Evolutionary conservation across 2,888 invertebrate species (phyloP), one percentile per base, ranked within the genome.

Genomic region (Nomada goodeniana): DNA sequence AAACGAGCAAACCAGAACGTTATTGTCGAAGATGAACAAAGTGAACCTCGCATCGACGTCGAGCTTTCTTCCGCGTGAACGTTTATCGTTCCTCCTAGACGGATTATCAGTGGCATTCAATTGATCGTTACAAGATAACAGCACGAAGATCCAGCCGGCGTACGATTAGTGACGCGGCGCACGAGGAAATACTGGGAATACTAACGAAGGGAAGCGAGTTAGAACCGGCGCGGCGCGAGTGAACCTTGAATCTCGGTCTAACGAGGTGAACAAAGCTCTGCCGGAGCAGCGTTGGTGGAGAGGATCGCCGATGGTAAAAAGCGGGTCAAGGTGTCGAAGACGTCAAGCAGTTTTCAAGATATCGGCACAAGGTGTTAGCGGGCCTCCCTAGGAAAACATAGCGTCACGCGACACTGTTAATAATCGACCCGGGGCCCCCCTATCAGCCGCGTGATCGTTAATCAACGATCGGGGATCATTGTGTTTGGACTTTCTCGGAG

Each of bases 311-410:
- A 2, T 26, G 69, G 76, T 61, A 36, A 80, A 79, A 87, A 86
- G 72, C 83, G 82, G 82, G 84, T 84, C 80, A 84, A 90, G 89
- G 89, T 87, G 87, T 82, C 74, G 83, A 90, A 87, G 63, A 84
- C 86, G 87, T 86, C 79, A 76, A 77, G 79, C 59, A 52, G 57
- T 80, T 77, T 82, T 81, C 68, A 55, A 70, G 82, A 82, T 82
- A 76, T 82, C 71, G 57, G 61, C 68, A 26, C 26, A 82, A 83
- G 79, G 76, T 71, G 85, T 89, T 83, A 82, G 86, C 88, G 78
- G 53, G 50, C n/a, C 26, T 26, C 59, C 77, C 42, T 59, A 50
- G 57, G 65, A 80, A 84, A 76, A 74, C 71, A 83, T 71, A 75
- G 65, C 55, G 80, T 88, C 87, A 86, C 87, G 87, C 81, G 87